Evolutionary conservation across 2,888 invertebrate genomes (phyloP), one percentile per base, ranked within the genome.

Genomic region (Boloria euphrosyne): DNA sequence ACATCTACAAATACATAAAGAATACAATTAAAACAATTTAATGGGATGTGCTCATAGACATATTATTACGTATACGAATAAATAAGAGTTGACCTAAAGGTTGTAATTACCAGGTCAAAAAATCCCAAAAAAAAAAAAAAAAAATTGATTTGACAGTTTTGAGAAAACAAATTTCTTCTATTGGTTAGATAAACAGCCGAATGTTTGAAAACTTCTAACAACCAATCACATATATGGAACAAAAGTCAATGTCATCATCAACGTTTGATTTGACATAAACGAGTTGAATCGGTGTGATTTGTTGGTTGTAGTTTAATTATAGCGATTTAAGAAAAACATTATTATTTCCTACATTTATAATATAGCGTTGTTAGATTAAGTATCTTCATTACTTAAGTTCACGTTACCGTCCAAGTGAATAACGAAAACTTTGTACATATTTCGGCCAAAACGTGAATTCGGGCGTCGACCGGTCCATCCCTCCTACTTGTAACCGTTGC

Each of bases 391-490:
- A 57, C 70, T 64, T 65, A 63, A 63, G 54, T 69, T 62, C 59
- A 63, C 51, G 57, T 65, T 66, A 46, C 72, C 64, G 66, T 74
- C 70, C 64, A 69, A 66, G 65, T 65, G 71, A 69, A 69, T 71
- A 74, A 70, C 74, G 73, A 75, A 76, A 81, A 79, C 78, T 76
- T 78, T 73, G 65, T 76, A 78, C 76, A 71, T 80, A 82, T 78
- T 86, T 85, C 77, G 82, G 81, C 78, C 78, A 80, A 84, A 82
- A 83, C 83, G 84, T 71, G 72, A 71, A 85, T 86, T 87, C 90
- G 90, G 91, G 91, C 91, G 91, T 91, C 90, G 84, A 91, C 91
- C 90, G 91, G 90, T 90, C 80, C 88, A 86, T 88, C 90, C 90
- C 90, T 89, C 81, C 90, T 87, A 87, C 86, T 79, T 79, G 83